phyloP scores from a whole-genome alignment of 2,888 invertebrate species.

The Drosophila borealis region DNA sequence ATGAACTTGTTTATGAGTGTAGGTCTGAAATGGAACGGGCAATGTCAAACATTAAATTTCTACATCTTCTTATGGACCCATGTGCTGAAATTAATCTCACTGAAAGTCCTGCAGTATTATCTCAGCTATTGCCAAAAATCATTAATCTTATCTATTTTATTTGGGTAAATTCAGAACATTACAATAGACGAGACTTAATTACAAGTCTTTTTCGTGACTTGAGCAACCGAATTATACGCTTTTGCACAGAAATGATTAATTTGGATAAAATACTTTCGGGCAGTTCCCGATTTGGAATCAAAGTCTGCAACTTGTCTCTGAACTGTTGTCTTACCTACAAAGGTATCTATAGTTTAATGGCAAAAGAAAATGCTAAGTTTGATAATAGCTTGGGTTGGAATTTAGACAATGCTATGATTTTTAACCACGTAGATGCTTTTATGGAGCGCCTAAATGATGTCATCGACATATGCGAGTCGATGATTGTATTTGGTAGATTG shows the following conservation, averaged over 20 bases:
- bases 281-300: slow-evolving; percentile 89
- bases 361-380: slow-evolving; percentile 83
- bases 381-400: slow-evolving; percentile 86
- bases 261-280: slow-evolving; percentile 90
- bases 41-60: slow-evolving; percentile 92
- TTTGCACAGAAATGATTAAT: slow-evolving; percentile 89
- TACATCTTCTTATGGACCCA: slow-evolving; percentile 90
- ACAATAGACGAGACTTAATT: slow-evolving; percentile 89
- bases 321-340: slow-evolving; percentile 91
- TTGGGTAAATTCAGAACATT: slow-evolving; percentile 93
- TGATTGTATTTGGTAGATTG: slow-evolving; percentile 93
- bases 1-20: slow-evolving; percentile 88
- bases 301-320: slow-evolving; percentile 90
- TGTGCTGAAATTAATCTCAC: slow-evolving; percentile 88
- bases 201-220: slow-evolving; percentile 89
- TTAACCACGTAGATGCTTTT: slow-evolving; percentile 94
- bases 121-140: slow-evolving; percentile 88
- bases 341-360: slow-evolving; percentile 87
- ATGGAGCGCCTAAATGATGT: slow-evolving; percentile 93
- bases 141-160: slow-evolving; percentile 92
- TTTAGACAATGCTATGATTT: slow-evolving; percentile 91
- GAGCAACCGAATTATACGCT: slow-evolving; percentile 93
- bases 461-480: slow-evolving; percentile 94
- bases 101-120: slow-evolving; percentile 88
- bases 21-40: slow-evolving; percentile 88